Evolutionary conservation across 2,888 invertebrate genomes (phyloP), one percentile per base, ranked within the genome.

Genomic region (Hydroisotoma schaefferi): DNA sequence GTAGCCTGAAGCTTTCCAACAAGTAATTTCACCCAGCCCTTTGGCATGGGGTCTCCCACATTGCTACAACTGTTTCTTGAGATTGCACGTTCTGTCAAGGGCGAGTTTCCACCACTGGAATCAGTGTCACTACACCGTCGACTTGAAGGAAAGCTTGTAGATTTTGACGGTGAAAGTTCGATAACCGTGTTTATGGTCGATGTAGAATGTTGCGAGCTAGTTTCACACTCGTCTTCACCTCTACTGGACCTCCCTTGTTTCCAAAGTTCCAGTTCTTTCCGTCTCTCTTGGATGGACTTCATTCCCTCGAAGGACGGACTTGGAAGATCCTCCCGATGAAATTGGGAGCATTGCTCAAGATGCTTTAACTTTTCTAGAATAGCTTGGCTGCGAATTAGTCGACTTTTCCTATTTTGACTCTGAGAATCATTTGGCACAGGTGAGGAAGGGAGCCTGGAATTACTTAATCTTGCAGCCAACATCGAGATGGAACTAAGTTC

Each of bases 1-100:
- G 59, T 72, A 12, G 72, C 75, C 69, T 87, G 86, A 74, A 87
- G 83, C 79, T 85, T 83, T 70, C 84, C 85, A 15, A 87, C 85
- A 73, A 87, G 85, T 73, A 87, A 84, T 73, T 85, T 85, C 0
- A 87, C 87, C 87, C 87, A 87, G 72, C 84, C 84, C 77, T 82
- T 74, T 25, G 76, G 73, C 65, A 74, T 66, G 22, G 73, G 66
- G 46, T 67, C 68, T 44, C 55, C 66, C n/a, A 46, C 61, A 44
- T 53, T 57, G 10, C 47, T 40, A 26, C 59, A 46, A 48, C 40
- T 57, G 63, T 67, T 63, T 37, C 72, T 55, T 2, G 70, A 68
- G 46, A 69, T 55, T 23, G 72, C 68, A 58, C 71, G 54, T 51
- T 70, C 67, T n/a, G 72, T 70, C 43, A 66, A 61, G 20, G 72